Evolutionary conservation across 2,888 invertebrate genomes (phyloP).

Genomic region (Allolobophora icterica): DNA sequence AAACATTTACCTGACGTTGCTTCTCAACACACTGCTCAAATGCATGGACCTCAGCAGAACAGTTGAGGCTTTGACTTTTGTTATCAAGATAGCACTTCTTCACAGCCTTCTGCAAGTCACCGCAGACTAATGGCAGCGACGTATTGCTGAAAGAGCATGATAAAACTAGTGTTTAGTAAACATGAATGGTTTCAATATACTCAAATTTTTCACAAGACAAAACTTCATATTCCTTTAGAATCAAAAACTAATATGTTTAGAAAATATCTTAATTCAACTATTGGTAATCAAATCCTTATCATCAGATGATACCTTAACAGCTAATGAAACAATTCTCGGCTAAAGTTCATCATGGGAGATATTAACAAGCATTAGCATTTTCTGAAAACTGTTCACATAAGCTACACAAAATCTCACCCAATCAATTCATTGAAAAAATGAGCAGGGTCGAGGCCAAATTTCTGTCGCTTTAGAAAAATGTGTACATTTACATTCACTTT

Average conservation of each 20-base stretch:
- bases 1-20: constrained; percentile 1
- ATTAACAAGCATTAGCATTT: background rate
- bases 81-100: constrained; percentile 30
- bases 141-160: constrained; percentile 22
- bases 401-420: too few species aligned
- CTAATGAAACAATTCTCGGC: too few species aligned
- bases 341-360: too few species aligned
- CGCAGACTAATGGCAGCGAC: constrained; percentile 30
- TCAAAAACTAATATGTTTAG: background rate
- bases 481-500: too few species aligned
- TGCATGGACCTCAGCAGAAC: constrained; percentile 9
- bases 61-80: constrained; percentile 28
- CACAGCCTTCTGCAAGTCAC: constrained; percentile 28
- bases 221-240: background rate
- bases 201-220: background rate
- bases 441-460: too few species aligned
- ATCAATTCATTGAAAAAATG: too few species aligned
- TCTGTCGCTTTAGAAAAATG: too few species aligned
- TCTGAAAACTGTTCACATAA: too few species aligned
- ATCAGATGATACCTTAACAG: background rate
- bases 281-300: background rate
- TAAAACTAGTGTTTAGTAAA: background rate
- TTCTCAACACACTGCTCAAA: constrained; percentile 31
- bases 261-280: background rate
- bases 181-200: background rate